Evolutionary conservation across 1,140 invertebrate genomes (phyloP).

Genomic region (Papilio glaucus): DNA sequence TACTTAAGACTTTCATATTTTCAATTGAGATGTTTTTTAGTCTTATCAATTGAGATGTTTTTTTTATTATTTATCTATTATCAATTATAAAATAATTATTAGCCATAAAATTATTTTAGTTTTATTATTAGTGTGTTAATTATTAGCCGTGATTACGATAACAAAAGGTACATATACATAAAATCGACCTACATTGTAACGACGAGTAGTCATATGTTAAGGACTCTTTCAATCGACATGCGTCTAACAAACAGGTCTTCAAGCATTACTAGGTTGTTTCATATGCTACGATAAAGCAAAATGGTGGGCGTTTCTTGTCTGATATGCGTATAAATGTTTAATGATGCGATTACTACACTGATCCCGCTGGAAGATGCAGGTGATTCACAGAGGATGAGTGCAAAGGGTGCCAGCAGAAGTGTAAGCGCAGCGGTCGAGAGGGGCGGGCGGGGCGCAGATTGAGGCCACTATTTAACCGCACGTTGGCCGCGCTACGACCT

Average conservation of each 20-base stretch:
- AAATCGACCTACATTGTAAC: slow-evolving; percentile 8
- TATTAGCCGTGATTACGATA: background rate
- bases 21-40: too few species aligned
- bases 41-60: too few species aligned
- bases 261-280: background rate
- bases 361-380: slow-evolving; percentile 64
- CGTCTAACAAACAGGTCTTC: slow-evolving; percentile 10
- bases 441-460: slow-evolving; percentile 81
- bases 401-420: slow-evolving; percentile 77
- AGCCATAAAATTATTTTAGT: too few species aligned
- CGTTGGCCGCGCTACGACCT: slow-evolving; percentile 82
- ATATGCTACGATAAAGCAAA: background rate
- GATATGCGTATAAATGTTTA: slow-evolving; percentile 24
- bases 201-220: slow-evolving; percentile 11
- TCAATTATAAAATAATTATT: too few species aligned
- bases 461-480: slow-evolving; percentile 82
- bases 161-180: background rate
- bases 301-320: slow-evolving; percentile 23
- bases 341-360: slow-evolving; percentile 25
- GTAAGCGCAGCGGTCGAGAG: slow-evolving; percentile 72
- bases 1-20: too few species aligned
- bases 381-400: slow-evolving; percentile 80
- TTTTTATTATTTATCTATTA: too few species aligned
- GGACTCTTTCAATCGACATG: background rate
- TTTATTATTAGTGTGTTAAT: too few species aligned